Base-by-base conservation (phyloP, 53 echinoderm and acorn worm genomes). In the Apostichopus leukothele region DNA sequence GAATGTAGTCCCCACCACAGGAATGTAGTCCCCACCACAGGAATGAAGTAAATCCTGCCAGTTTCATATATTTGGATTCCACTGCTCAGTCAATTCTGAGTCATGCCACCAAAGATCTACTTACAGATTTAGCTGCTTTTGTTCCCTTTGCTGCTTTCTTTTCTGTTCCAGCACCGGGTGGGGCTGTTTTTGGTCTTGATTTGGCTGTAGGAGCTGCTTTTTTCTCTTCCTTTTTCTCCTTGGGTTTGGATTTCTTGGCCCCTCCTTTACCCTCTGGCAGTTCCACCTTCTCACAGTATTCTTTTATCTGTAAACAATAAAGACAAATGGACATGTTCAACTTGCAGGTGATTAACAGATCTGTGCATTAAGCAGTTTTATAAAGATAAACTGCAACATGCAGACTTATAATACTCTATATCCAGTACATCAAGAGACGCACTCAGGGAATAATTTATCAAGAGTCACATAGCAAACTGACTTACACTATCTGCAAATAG, bases 251-350 rank as follows among this genome's bases (percentile, higher is more conserved):
- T 84, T 76, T 93, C 83, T 27, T 78, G 66, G 78, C 89, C 74
- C 53, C 86, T 13, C 74, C 74, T 19, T 54, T 76, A 1, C 94
- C 95, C 52, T 94, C 89, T 20, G 76, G 93, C 52, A 96, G 89
- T 78, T 96, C 96, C n/a, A 92, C 95, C 79, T 96, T 96, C 52
- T 96, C 96, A 68, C 89, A 80, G 27, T 89, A 92, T 79, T 96
- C 96, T 59, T 91, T 93, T 78, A 96, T 96, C 96, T 96, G 67
- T 5, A 50, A 23, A 60, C 20, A 39, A 75, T 10, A 16, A 75
- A 16, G 22, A 39, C 6, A 16, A 0, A 75, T 18, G 19, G 21
- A 75, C 13, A 39, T 39, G 3, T 39, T 0, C 39, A 39, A 39
- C n/a, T 13, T n/a, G n/a, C 14, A 13, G n/a, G n/a, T 67, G 13